Percentiles rank a stretch among this genome's conserved stretches.
Conservation (phyloP, 2,888 invertebrate genomes). For the Melanchra persicariae region DNA sequence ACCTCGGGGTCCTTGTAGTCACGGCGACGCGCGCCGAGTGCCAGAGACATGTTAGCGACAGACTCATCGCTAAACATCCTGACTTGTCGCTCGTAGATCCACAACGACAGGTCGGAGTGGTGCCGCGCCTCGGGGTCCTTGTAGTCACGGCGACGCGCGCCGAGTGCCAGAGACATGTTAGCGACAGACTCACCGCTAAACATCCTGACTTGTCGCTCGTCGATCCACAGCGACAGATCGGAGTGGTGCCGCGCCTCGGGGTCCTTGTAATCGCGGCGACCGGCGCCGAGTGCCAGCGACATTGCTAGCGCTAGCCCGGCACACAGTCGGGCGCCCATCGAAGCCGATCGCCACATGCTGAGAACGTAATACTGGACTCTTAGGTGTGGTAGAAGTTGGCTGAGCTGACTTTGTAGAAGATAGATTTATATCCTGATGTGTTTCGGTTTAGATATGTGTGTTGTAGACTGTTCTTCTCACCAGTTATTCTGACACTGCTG, state of each 20-base stretch:
- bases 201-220: slow-evolving; percentile 97
- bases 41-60: slow-evolving; percentile 77
- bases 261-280: slow-evolving; percentile 84
- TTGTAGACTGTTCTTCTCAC: background rate
- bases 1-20: slow-evolving; percentile 62
- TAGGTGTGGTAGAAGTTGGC: slow-evolving; percentile 28
- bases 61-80: slow-evolving; percentile 97
- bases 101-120: slow-evolving; percentile 93
- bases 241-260: slow-evolving; percentile 76
- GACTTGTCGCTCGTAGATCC: slow-evolving; percentile 98
- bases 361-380: background rate
- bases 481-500: no score
- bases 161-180: slow-evolving; percentile 77
- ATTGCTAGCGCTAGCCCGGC: slow-evolving; percentile 84
- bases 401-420: background rate
- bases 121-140: slow-evolving; percentile 71
- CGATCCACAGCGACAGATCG: slow-evolving; percentile 97
- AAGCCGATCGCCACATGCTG: slow-evolving; percentile 85
- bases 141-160: no score
- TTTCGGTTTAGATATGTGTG: background rate
- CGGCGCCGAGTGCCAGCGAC: slow-evolving; percentile 83
- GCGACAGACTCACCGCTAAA: slow-evolving; percentile 93
- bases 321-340: slow-evolving; percentile 83
- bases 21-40: slow-evolving; percentile 58
- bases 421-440: background rate